Conservation (phyloP, 2,797 vertebrate genomes). For the Hippopotamyrus pictus region DNA sequence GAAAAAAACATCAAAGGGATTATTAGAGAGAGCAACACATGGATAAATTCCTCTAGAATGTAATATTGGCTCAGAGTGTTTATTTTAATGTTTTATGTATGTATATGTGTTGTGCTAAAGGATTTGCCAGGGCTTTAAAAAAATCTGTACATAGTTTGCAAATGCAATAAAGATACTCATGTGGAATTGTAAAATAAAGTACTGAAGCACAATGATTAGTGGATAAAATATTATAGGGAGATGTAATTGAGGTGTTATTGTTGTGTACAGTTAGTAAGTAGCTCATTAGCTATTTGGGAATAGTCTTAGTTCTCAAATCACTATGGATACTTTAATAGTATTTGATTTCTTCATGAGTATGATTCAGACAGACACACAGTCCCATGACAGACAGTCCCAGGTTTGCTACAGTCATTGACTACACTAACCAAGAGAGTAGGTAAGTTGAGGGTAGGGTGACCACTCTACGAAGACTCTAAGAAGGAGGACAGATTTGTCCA, state of each 20-base stretch:
- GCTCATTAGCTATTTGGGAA: not conserved
- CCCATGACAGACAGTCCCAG: not conserved
- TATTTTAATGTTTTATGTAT: not conserved
- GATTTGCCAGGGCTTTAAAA: not conserved
- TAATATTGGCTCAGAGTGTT: not conserved
- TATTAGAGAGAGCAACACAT: not conserved
- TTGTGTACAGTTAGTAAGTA: not conserved
- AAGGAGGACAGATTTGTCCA: not conserved
- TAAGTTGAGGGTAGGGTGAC: not conserved
- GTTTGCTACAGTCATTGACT: not conserved
- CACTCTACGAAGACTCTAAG: not conserved
- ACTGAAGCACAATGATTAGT: not conserved
- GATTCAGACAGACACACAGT: not conserved
- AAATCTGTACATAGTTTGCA: not conserved
- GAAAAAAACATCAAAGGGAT: not conserved
- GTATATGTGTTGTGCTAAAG: not conserved
- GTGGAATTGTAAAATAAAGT: not conserved
- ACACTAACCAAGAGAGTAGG: not conserved
- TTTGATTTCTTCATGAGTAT: not conserved
- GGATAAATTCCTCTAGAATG: not conserved
- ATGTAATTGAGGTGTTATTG: not conserved
- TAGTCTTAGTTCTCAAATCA: not conserved
- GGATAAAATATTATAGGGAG: not conserved
- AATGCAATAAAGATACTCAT: not conserved
- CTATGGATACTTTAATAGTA: not conserved